These are phyloP conservation scores for Crypturellus undulatus DNA, from an alignment of 2,113 vertebrate species.

Conservation along the genomic window DNA sequence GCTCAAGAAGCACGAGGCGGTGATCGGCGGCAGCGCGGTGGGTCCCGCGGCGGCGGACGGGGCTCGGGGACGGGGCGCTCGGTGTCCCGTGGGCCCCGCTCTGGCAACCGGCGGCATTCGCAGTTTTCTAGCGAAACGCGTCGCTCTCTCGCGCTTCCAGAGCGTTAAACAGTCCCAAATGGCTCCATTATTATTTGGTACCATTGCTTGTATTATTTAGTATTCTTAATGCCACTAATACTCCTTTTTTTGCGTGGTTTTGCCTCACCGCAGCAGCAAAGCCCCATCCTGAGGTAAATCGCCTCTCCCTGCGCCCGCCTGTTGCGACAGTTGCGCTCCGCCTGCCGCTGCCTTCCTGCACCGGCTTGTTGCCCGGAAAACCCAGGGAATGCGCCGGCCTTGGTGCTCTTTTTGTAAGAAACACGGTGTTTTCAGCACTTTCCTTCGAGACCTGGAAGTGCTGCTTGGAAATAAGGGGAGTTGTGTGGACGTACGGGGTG, in stretches of 20 bases:
- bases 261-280: background rate
- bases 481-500: background rate
- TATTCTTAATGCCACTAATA: background rate
- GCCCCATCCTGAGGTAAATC: fast-evolving
- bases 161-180: background rate
- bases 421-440: fast-evolving
- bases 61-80: no score
- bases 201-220: no score
- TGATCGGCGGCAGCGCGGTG: conserved; percentile 73
- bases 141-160: fast-evolving
- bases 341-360: fast-evolving
- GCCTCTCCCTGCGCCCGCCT: background rate
- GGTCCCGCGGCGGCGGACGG: background rate
- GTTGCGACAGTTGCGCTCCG: background rate
- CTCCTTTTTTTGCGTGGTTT: background rate
- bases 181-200: background rate
- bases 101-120: fast-evolving
- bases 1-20: conserved; percentile 89
- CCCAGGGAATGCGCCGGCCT: fast-evolving
- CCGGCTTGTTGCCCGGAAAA: background rate
- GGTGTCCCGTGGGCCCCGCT: no score
- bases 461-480: background rate
- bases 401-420: no score
- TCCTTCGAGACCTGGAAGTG: background rate
- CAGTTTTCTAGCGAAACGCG: fast-evolving